Percentiles rank a stretch among this genome's conserved stretches.
Evolutionary conservation across 2,113 vertebrate genomes (phyloP).

Genomic region (Otis tarda): DNA sequence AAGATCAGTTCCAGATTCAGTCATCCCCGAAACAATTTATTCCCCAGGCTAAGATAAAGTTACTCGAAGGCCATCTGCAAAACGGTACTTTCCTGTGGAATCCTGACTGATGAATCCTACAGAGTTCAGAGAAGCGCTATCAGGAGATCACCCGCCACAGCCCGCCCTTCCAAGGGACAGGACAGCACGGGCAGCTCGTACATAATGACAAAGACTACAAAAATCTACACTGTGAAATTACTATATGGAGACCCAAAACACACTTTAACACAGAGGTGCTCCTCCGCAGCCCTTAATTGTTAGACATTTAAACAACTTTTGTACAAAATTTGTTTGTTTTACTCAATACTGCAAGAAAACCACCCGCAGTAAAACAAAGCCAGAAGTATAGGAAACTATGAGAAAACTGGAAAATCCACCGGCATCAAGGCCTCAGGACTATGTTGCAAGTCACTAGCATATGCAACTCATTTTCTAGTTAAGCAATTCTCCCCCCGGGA

Average conservation of each 20-base stretch:
- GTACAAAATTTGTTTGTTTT: conserved; percentile 12
- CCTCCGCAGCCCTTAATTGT: not conserved
- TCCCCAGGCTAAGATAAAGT: not conserved
- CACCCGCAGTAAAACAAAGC: conserved; percentile 50
- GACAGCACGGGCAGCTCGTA: not conserved
- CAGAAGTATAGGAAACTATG: conserved; percentile 72
- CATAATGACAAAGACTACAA: not conserved
- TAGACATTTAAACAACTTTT: not conserved
- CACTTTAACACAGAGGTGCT: not conserved
- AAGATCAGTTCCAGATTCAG: not conserved
- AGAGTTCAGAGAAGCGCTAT: not conserved
- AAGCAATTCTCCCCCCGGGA: conserved; percentile 78
- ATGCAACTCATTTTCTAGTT: conserved; percentile 82
- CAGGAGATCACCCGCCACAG: not conserved
- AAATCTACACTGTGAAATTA: not conserved
- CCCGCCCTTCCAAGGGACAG: not conserved
- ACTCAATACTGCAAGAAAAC: conserved; percentile 20
- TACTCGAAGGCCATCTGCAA: not conserved
- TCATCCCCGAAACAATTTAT: not conserved
- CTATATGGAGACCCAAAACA: not conserved
- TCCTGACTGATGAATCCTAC: not conserved
- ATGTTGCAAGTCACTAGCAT: conserved; percentile 72
- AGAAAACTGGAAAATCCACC: conserved; percentile 77
- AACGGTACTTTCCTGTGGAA: not conserved
- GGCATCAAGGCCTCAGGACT: conserved; percentile 60